Evolutionary conservation across 2,113 vertebrate species (phyloP).

Genomic region (Polypterus bichir): DNA sequence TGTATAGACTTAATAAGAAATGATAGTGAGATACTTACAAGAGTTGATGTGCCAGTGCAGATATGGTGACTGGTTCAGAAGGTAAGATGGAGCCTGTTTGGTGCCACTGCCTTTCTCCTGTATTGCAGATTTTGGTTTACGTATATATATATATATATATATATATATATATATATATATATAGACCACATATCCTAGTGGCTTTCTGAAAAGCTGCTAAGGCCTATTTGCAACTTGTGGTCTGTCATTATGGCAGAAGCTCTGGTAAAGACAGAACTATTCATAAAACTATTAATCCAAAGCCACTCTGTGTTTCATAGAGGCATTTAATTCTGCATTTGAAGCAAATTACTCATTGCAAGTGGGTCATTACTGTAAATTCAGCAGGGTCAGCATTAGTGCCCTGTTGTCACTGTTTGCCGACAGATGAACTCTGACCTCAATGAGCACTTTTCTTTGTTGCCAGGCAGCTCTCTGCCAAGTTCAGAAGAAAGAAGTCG

Average conservation of each 20-base stretch:
- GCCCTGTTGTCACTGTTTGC: neutral
- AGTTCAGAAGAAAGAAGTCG: neutral
- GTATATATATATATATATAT: too few relatives aligned
- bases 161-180: too few relatives aligned
- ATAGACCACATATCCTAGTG: too few relatives aligned
- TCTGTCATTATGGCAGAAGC: neutral
- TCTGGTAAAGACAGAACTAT: neutral
- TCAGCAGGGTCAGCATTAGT: constrained; percentile 1
- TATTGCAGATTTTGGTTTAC: too few relatives aligned
- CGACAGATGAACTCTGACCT: neutral
- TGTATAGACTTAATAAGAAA: too few relatives aligned
- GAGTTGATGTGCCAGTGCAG: too few relatives aligned
- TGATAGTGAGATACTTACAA: too few relatives aligned
- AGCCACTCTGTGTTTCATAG: neutral
- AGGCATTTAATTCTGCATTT: neutral
- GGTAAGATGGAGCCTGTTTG: too few relatives aligned
- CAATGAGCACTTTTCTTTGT: neutral
- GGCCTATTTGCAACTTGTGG: too few relatives aligned
- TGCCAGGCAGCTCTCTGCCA: neutral
- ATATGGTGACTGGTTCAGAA: too few relatives aligned
- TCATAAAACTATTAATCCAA: neutral
- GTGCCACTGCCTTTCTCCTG: too few relatives aligned
- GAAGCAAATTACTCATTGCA: constrained; percentile 1
- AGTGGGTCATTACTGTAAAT: constrained; percentile 2
- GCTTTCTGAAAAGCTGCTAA: too few relatives aligned